A percentile compares a stretch with the other conserved stretches of the same genome.
phyloP scores from a whole-genome alignment of 2,797 vertebrate species.

The Galago senegalensis region DNA sequence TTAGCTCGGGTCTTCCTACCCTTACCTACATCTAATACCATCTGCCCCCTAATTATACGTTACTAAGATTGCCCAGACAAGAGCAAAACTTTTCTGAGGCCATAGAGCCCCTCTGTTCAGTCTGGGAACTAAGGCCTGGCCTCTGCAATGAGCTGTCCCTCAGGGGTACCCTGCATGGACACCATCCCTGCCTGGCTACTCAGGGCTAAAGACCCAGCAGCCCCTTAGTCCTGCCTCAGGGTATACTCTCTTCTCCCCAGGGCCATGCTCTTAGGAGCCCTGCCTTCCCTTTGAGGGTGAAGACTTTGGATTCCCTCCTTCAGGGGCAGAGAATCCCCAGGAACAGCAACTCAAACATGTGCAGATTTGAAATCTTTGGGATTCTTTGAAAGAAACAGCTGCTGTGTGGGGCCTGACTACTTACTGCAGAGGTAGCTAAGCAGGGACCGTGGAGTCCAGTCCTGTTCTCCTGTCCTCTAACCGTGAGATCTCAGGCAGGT shows the following conservation, averaged over 20 bases:
- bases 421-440: background rate
- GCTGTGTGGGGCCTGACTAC: background rate
- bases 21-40: background rate
- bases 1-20: background rate
- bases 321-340: background rate
- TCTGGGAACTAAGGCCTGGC: background rate
- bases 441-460: too few relatives aligned
- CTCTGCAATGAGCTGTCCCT: background rate
- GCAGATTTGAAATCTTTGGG: conserved; percentile 29
- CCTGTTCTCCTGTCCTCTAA: background rate
- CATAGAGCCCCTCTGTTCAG: background rate
- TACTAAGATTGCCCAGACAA: background rate
- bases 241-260: background rate
- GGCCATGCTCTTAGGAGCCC: background rate
- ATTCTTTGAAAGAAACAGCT: background rate
- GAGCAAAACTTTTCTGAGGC: background rate
- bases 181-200: background rate
- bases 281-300: background rate
- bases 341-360: background rate
- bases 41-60: background rate
- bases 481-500: background rate
- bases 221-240: background rate
- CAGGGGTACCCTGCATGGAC: background rate
- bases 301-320: background rate
- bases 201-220: background rate